Conservation (phyloP, 2,888 invertebrate species). For the Thymelicus sylvestris region DNA sequence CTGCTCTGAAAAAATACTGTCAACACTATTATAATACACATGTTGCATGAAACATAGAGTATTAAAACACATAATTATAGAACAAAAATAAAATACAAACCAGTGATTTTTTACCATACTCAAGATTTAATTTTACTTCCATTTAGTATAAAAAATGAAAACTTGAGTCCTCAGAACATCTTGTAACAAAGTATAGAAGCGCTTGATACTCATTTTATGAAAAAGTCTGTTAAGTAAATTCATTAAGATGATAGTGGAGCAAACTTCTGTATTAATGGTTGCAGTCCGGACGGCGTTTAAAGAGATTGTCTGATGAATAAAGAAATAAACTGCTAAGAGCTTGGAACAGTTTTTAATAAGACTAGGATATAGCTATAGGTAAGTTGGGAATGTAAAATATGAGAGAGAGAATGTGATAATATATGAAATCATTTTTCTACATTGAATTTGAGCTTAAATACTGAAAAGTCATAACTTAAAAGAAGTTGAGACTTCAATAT, state of each 20-base stretch:
- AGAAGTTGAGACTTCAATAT: too few species aligned
- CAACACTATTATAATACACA: too few species aligned
- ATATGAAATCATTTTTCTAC: not conserved
- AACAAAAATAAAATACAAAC: too few species aligned
- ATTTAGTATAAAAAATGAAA: not conserved
- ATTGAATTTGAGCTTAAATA: not conserved
- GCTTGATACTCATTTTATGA: constrained; percentile 17
- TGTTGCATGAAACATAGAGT: too few species aligned
- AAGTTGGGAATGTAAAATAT: not conserved
- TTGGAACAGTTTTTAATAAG: constrained; percentile 27
- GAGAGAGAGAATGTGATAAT: not conserved
- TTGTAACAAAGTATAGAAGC: constrained; percentile 7
- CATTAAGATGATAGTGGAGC: constrained; percentile 36
- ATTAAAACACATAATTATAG: too few species aligned
- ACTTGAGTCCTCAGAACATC: not conserved
- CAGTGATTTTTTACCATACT: not conserved
- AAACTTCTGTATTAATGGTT: constrained; percentile 37
- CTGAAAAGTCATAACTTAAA: too few species aligned
- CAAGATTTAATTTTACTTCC: not conserved
- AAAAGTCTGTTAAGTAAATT: constrained; percentile 33
- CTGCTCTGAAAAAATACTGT: too few species aligned
- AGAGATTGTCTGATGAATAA: constrained; percentile 29
- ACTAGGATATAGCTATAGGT: not conserved
- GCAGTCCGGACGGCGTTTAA: constrained; percentile 31
- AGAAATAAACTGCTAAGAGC: constrained; percentile 35